Evolutionary conservation across 92 coral and sea anemone genomes (phyloP), one percentile per base, ranked within the genome.

Genomic region (Epizoanthus illoricatus): DNA sequence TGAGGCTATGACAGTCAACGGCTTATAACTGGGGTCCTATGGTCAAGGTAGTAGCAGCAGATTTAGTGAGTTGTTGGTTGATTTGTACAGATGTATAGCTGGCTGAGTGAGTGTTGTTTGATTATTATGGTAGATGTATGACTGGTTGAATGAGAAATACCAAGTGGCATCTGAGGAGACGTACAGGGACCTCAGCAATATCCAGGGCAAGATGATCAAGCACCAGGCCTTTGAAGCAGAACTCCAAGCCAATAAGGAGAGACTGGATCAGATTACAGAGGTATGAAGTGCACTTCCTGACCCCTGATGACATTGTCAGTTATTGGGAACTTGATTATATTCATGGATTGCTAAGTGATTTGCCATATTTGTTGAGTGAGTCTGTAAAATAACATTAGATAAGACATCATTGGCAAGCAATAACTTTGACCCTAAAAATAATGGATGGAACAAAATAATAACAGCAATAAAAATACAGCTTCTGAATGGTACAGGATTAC

Each of bases 151-250:
- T 17, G 99, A 96, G 43, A 94, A 90, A 24, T 80, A 94, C 82
- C 92, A 94, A 74, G 89, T 92, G 20, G 99, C 99, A 3, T 96
- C 99, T 2, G 99, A 96, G 75, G 99, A 96, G 82, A 88, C 95
- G 0, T 93, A 90, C 92, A 88, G 97, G 61, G 99, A 96, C 81
- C 76, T 96, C 41, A 96, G 99, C 59, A 96, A 96, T 89, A 96
- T 96, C 60, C 97, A 92, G 55, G 98, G 99, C 13, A 96, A 96
- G 81, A 90, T 94, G 66, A 89, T 85, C 87, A 92, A 92, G 65
- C 99, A 96, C 88, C 78, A 89, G 85, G 91, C 99, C 52, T 96
- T 96, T 65, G 97, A 91, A 69, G 99, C 99, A 36, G 99, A 96
- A 81, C 86, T 96, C 54, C 93, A 92, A 74, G 98, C 99, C 9